Base-by-base conservation (phyloP, 1,140 invertebrate genomes). In the Lethrus apterus region DNA sequence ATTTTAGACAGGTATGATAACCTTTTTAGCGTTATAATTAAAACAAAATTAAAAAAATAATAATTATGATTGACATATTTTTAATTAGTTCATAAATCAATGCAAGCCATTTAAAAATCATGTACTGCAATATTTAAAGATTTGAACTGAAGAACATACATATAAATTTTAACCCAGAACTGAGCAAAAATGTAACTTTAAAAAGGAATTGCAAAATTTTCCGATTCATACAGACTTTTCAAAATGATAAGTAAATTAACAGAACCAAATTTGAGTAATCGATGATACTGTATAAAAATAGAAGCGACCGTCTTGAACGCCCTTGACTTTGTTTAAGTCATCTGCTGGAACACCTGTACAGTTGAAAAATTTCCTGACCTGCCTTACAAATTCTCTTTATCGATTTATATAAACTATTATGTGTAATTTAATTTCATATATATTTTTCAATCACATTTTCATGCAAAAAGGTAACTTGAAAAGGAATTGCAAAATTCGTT, bases 1-100 rank as follows among this genome's bases (percentile, higher is more conserved):
- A 47, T 23, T 24, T 31, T 8, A 24, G 35, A 36, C 45, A 36
- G 24, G 33, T 38, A 9, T 32, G 44, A 14, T n/a, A 5, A 33
- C 14, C n/a, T 29, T 29, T 8, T 29, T 29, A 29, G 24, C 24
- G n/a, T 8, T n/a, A 7, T 29, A 29, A 29, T 29, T 29, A 8
- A 11, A 34, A 7, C 13, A 34, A 34, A 11, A 11, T 7, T 34
- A 7, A 7, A 11, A 7, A 34, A 34, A 7, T 32, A 32, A 9
- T 4, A 32, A 32, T 32, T 32, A 9, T 4, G 33, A 15, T 35
- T 15, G 14, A 35, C 4, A 35, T 13, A 5, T 35, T 9, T 35
- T 35, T 14, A 32, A 4, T 13, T 7, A 9, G 15, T 15, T 31
- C n/a, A 31, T 14, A 10, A 31, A 31, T 31, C 4, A 4, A 31